These are phyloP conservation scores for Brachypteracias leptosomus DNA, from an alignment of 2,113 vertebrate genomes.

Conservation along the genomic window DNA sequence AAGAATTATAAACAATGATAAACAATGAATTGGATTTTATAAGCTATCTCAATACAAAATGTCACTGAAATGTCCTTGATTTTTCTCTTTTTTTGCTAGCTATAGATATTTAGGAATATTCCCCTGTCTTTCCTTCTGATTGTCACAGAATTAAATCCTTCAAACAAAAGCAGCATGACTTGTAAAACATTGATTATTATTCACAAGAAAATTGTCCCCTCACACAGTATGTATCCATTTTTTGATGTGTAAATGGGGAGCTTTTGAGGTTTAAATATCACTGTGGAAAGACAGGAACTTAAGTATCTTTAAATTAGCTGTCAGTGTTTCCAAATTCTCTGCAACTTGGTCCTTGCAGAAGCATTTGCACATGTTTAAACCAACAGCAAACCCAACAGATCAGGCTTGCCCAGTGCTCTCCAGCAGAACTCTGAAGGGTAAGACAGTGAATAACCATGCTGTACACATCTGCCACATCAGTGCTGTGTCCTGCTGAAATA, in stretches of 20 bases:
- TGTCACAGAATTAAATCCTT: neutral
- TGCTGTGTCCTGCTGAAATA: neutral
- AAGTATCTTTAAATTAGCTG: neutral
- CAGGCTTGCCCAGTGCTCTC: neutral
- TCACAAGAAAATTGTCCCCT: neutral
- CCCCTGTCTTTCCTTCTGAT: neutral
- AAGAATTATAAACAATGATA: neutral
- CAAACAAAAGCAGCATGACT: neutral
- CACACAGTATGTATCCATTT: neutral
- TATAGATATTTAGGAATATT: neutral
- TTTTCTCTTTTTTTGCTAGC: neutral
- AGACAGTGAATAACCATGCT: neutral
- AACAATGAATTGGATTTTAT: neutral
- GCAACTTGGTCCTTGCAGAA: neutral
- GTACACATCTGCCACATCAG: rapidly evolving
- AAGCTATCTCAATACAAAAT: neutral
- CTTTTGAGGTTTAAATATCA: neutral
- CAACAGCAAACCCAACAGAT: neutral
- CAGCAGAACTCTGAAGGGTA: neutral
- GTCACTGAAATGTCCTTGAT: neutral
- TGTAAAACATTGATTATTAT: neutral
- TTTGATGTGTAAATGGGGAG: neutral
- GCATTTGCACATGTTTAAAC: neutral
- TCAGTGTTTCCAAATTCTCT: neutral
- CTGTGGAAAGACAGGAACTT: neutral